Base-by-base conservation (phyloP, 2,113 vertebrate genomes). In the Phalacrocorax aristotelis region DNA sequence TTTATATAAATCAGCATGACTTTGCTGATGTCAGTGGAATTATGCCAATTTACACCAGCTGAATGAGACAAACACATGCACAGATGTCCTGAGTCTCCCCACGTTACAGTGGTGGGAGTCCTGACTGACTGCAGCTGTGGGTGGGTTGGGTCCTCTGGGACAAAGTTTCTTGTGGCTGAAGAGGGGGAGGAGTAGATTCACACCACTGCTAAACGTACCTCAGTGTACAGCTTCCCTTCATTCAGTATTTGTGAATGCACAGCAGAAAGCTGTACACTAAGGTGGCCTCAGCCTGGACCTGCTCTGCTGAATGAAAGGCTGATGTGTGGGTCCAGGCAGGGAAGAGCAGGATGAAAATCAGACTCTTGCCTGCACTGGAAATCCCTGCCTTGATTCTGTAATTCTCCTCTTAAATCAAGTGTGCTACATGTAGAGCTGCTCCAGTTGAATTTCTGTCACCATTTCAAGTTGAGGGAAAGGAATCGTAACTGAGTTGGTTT, bases 371-470 rank as follows among this genome's bases (percentile, higher is more conserved):
- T 94, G 80, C 46, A 6, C 96, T 97, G 95, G 88, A 93, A 97
- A 93, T 92, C 86, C 91, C 93, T 93, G 96, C 82, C 96, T 97
- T 26, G 87, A 95, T 83, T 91, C 94, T 82, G 87, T 89, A 91
- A 91, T 97, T 94, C 83, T 95, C 77, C 94, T 91, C 88, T 87
- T 97, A 95, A 96, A 90, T 97, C 94, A 89, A 90, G 84, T 78
- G 87, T 95, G 83, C 88, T 93, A 79, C 62, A 3, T 9, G 38
- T 54, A 71, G 91, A 94, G 82, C 92, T 75, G 54, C 62, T 95
- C 84, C 78, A n/a, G 91, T 58, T 91, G 70, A 57, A 87, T 96
- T 80, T 93, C 87, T 82, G 23, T 91, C 95, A 26, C 89, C 72
- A n/a, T 92, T 95, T 95, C 92, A 71, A 83, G 88, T 76, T 25